A percentile compares a stretch with the other conserved stretches of the same genome.
These are phyloP conservation scores for Zaprionus inermis DNA, from an alignment of 1,140 invertebrate species.

Conservation along the genomic window DNA sequence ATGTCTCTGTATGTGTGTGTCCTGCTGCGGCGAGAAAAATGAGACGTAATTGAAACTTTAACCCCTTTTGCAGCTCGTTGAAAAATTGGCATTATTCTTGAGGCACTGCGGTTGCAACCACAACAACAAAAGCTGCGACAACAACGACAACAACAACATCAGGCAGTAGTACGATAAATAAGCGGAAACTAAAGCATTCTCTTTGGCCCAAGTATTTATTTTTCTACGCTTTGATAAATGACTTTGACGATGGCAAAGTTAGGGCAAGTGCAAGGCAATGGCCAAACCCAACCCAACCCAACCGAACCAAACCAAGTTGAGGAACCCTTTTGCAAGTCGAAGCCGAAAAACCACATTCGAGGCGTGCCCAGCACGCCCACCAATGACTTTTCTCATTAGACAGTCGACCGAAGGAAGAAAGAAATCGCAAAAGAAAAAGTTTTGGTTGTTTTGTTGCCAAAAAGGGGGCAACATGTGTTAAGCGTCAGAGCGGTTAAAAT, in stretches of 20 bases:
- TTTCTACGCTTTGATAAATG: constrained; percentile 71
- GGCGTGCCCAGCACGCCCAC: constrained; percentile 41
- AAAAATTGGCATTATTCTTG: constrained; percentile 71
- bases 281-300: too few relatives aligned
- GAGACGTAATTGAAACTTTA: constrained; percentile 72
- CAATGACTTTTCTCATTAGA: constrained; percentile 79
- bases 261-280: constrained; percentile 6
- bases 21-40: constrained; percentile 20
- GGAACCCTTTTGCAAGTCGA: constrained; percentile 1
- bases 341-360: constrained; percentile 41
- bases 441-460: too few relatives aligned
- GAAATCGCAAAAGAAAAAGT: constrained; percentile 60
- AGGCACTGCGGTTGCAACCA: constrained; percentile 37
- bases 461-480: constrained; percentile 68
- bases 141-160: not conserved
- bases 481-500: constrained; percentile 52
- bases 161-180: constrained; percentile 60
- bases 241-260: constrained; percentile 58
- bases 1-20: not conserved
- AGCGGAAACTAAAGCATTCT: constrained; percentile 49
- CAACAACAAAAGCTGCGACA: constrained; percentile 20
- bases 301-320: not conserved
- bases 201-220: constrained; percentile 65
- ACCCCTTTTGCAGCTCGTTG: constrained; percentile 56
- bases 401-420: constrained; percentile 54